phyloP scores from a whole-genome alignment of 2,888 invertebrate genomes.

The Argyresthia albistria region DNA sequence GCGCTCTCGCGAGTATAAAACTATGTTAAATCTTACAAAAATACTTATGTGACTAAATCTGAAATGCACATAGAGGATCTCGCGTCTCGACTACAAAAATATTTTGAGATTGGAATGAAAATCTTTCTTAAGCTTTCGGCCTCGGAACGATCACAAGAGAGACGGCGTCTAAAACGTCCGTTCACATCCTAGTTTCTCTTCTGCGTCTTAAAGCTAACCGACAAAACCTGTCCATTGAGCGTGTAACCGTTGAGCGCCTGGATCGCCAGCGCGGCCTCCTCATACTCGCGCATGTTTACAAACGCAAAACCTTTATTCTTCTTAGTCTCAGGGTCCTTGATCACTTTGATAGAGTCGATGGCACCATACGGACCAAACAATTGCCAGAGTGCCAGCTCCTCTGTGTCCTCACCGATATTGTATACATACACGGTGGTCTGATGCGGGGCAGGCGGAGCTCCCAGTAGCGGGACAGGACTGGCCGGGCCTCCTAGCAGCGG shows the following conservation, averaged over 20 bases:
- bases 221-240: conserved; percentile 70
- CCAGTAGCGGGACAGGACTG: conserved; percentile 55
- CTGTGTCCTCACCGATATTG: conserved; percentile 67
- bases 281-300: conserved; percentile 69
- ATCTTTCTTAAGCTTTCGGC: conserved; percentile 56
- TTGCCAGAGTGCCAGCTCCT: conserved; percentile 67
- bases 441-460: conserved; percentile 46
- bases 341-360: conserved; percentile 68
- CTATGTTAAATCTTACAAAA: conserved; percentile 71
- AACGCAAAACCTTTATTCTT: conserved; percentile 70
- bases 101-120: conserved; percentile 73
- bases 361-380: conserved; percentile 68
- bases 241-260: conserved; percentile 68
- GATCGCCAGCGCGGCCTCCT: conserved; percentile 68
- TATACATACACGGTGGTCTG: conserved; percentile 70
- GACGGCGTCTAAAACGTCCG: conserved; percentile 56
- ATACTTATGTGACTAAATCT: conserved; percentile 69
- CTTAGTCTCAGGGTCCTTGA: conserved; percentile 69
- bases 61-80: conserved; percentile 70
- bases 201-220: conserved; percentile 72
- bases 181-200: conserved; percentile 54
- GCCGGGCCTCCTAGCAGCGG: conserved; percentile 58
- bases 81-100: conserved; percentile 69
- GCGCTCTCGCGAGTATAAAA: conserved; percentile 66
- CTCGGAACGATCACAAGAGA: conserved; percentile 53